A percentile compares a stretch with the other conserved stretches of the same genome.
Conservation (phyloP, 2,113 vertebrate genomes). For the Nerophis ophidion region DNA sequence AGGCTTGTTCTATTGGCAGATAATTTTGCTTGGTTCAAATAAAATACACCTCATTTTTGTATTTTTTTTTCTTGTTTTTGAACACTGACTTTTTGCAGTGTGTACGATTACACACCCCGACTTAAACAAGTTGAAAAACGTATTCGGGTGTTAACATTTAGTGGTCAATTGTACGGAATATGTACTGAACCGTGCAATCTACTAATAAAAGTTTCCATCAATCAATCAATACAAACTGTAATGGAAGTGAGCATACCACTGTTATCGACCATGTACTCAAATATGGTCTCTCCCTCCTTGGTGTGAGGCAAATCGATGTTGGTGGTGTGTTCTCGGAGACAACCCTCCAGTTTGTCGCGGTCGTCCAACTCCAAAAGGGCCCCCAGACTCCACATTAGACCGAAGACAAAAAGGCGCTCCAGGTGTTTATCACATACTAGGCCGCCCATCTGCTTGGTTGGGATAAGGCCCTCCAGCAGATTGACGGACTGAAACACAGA, state of each 20-base stretch:
- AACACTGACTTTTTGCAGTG: too few species aligned
- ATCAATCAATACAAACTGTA: too few species aligned
- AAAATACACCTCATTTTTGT: too few species aligned
- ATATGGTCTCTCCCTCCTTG: conserved; percentile 71
- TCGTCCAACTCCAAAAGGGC: conserved; percentile 76
- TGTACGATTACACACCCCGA: too few species aligned
- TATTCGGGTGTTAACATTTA: too few species aligned
- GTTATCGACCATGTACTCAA: conserved; percentile 77
- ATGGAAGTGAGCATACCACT: conserved; percentile 64
- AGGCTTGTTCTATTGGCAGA: too few species aligned
- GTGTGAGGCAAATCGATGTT: conserved; percentile 67
- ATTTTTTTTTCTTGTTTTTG: too few species aligned
- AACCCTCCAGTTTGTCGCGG: conserved; percentile 73
- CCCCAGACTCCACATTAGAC: conserved; percentile 86
- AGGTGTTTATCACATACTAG: conserved; percentile 64
- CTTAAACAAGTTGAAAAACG: too few species aligned
- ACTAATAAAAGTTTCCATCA: too few species aligned
- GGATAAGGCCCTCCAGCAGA: conserved; percentile 82
- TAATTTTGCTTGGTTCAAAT: too few species aligned
- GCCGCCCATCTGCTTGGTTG: conserved; percentile 74
- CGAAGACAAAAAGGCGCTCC: conserved; percentile 78
- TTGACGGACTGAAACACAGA: conserved; percentile 57
- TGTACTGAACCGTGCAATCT: too few species aligned
- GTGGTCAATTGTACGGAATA: too few species aligned
- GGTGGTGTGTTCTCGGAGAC: conserved; percentile 60